Percentiles rank a stretch among this genome's conserved stretches.
Evolutionary conservation across 2,113 vertebrate species (phyloP).

Genomic region (Zosterops borbonicus): DNA sequence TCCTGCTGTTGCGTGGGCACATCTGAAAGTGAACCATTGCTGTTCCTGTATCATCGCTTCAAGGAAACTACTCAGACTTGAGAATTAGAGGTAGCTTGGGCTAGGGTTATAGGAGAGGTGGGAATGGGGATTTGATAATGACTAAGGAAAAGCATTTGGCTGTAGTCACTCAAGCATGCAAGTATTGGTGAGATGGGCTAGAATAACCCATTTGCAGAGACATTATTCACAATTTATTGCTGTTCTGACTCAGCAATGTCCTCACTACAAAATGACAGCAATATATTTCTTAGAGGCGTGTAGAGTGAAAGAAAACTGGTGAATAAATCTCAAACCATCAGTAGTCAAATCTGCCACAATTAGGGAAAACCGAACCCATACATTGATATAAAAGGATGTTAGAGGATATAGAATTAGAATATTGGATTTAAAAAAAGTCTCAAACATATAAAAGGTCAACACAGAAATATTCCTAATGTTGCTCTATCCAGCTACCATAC

Average conservation of each 20-base stretch:
- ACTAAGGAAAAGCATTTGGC: background rate
- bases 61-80: background rate
- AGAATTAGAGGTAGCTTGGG: background rate
- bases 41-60: background rate
- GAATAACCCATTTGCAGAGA: background rate
- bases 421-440: background rate
- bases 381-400: background rate
- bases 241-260: background rate
- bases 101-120: background rate
- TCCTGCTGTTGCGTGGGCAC: background rate
- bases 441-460: background rate
- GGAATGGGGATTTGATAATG: background rate
- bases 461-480: background rate
- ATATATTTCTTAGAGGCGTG: background rate
- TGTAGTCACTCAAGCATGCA: background rate
- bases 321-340: background rate
- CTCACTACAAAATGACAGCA: background rate
- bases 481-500: accelerated
- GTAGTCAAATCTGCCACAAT: background rate
- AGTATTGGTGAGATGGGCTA: background rate
- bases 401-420: background rate
- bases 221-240: background rate
- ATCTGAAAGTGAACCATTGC: background rate
- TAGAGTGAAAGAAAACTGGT: background rate
- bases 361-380: background rate